Evolutionary conservation across 2,113 vertebrate species (phyloP), one percentile per base, ranked within the genome.

Genomic region (Mionectes macconnelli): DNA sequence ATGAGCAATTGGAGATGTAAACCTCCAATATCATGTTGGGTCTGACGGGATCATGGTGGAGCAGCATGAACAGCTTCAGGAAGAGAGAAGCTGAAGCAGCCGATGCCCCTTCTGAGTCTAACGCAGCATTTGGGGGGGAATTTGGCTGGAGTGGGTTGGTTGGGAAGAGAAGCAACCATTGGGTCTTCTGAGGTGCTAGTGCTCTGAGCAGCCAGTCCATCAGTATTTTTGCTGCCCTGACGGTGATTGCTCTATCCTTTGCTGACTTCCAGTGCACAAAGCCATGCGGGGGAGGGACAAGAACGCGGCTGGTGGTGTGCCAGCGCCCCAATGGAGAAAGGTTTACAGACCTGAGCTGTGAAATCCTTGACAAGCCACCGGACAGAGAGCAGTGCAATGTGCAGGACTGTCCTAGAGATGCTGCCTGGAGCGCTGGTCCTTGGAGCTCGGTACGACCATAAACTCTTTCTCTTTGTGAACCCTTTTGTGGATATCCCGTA

Each of bases 381-480:
- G 99, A 99, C 97, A 99, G 98, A 39, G 99, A 99, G 98, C 99
- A 99, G 98, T 99, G 99, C 98, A 99, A 99, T 97, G 98, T 98
- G 90, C 99, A 99, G 53, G 97, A 98, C 78, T 99, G 99, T 97
- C 98, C 98, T 63, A 98, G 97, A 89, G 98, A 98, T 84, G 98
- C 98, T 55, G 98, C 98, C 67, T 99, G 99, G 99, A 99, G 98
- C 93, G 96, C 98, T 96, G 98, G 99, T 97, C 98, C 99, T 96
- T 99, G 99, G 99, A 99, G 99, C 98, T 98, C 98, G 99, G 99
- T 99, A 99, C 98, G 99, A 97, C 98, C 98, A 96, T 99, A 99
- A 99, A 93, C 97, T 98, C 88, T 98, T 98, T 95, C 76, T 97
- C 84, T 96, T 96, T 95, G 92, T 91, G 96, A 87, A 90, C 93